A percentile compares a stretch with the other conserved stretches of the same genome.
These are phyloP conservation scores for Tragelaphus strepsiceros DNA, from an alignment of 2,113 vertebrate species.

Conservation along the genomic window DNA sequence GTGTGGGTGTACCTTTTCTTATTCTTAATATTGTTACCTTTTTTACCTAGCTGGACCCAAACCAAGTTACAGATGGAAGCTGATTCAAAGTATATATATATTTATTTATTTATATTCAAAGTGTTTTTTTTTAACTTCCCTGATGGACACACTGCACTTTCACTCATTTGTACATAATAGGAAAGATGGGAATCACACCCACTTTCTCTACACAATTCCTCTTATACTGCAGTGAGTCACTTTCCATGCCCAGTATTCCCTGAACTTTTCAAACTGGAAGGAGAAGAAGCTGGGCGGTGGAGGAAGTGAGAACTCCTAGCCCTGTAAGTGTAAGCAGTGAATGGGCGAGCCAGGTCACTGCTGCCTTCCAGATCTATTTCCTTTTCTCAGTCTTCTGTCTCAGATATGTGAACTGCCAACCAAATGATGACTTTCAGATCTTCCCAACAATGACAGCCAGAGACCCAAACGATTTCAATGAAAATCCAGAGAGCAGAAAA, in stretches of 20 bases:
- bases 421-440: background rate
- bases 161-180: background rate
- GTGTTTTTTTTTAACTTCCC: background rate
- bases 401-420: background rate
- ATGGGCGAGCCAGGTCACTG: no score
- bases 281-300: background rate
- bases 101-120: background rate
- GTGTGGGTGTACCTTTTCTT: background rate
- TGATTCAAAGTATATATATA: background rate
- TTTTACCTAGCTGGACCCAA: background rate
- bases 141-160: background rate
- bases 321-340: background rate
- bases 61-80: background rate
- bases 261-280: background rate
- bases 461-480: background rate
- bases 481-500: background rate
- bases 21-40: background rate
- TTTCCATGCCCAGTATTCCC: background rate
- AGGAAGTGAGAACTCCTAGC: background rate
- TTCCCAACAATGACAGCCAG: background rate
- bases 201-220: conserved; percentile 31
- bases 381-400: background rate
- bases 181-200: conserved; percentile 15
- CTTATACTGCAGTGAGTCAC: conserved; percentile 20
- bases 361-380: background rate